These are phyloP conservation scores for Mellilla xanthometata DNA, from an alignment of 2,888 invertebrate genomes.

Conservation along the genomic window DNA sequence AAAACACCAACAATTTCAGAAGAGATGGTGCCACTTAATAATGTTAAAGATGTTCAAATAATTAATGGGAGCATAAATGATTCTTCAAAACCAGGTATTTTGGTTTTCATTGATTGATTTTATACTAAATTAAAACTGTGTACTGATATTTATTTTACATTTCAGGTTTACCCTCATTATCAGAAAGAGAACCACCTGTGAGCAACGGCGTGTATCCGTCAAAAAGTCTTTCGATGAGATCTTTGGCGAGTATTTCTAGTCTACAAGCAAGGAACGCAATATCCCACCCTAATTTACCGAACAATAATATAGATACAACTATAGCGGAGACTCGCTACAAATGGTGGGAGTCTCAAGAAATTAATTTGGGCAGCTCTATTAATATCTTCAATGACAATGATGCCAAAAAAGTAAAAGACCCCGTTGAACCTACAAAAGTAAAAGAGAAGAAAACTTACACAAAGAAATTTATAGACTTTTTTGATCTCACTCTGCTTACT, in stretches of 20 bases:
- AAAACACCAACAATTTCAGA: slow-evolving; percentile 55
- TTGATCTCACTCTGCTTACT: slow-evolving; percentile 85
- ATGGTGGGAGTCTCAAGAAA: slow-evolving; percentile 83
- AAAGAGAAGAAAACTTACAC: slow-evolving; percentile 44
- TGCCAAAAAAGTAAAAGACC: slow-evolving; percentile 40
- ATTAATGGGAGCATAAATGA: slow-evolving; percentile 54
- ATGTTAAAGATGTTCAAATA: slow-evolving; percentile 50
- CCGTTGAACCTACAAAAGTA: slow-evolving; percentile 27
- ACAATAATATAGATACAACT: slow-evolving; percentile 47
- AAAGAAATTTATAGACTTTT: slow-evolving; percentile 73
- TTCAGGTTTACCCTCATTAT: slow-evolving; percentile 47
- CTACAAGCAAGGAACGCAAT: slow-evolving; percentile 63
- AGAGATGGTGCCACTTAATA: slow-evolving; percentile 58
- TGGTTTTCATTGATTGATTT: no score
- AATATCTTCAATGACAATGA: slow-evolving; percentile 78
- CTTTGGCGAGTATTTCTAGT: slow-evolving; percentile 52
- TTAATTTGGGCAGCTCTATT: slow-evolving; percentile 84
- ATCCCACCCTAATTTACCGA: slow-evolving; percentile 69
- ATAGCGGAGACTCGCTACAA: slow-evolving; percentile 60
- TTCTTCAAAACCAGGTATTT: slow-evolving; percentile 58
- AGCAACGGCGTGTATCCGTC: slow-evolving; percentile 44
- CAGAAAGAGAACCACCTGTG: slow-evolving; percentile 38
- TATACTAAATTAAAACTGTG: no score
- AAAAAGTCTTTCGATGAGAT: slow-evolving; percentile 68
- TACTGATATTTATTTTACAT: no score